Evolutionary conservation across 30 jellyfish, hydroid and myxozoan genomes (phyloP).

Genomic region (Chironex yamaguchii): DNA sequence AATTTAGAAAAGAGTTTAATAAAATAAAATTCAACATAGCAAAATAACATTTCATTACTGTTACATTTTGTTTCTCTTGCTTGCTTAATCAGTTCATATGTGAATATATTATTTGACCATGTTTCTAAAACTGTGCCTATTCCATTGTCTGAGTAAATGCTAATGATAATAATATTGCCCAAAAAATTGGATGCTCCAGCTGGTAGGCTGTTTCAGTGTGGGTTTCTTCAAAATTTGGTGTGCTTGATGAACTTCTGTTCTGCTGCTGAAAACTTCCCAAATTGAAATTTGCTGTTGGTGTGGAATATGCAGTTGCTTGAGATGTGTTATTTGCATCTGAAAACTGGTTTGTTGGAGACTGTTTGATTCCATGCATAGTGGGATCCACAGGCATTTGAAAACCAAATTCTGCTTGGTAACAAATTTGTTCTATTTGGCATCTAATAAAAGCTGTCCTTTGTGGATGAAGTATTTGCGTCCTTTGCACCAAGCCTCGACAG

Average conservation of each 20-base stretch:
- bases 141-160: conserved; percentile 6
- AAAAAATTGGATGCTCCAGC: neutral
- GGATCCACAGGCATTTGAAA: no score
- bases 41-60: no score
- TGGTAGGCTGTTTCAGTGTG: conserved; percentile 11
- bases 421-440: conserved; percentile 33
- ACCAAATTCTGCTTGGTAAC: conserved; percentile 24
- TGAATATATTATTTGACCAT: no score
- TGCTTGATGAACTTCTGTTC: conserved; percentile 41
- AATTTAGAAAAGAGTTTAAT: no score
- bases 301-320: conserved; percentile 18
- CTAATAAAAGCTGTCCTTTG: conserved; percentile 19
- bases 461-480: conserved; percentile 13
- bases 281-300: conserved; percentile 21
- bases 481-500: no score
- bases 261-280: conserved; percentile 33
- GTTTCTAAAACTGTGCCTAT: no score
- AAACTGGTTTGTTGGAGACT: conserved; percentile 13
- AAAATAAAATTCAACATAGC: no score
- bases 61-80: no score
- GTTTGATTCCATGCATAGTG: no score
- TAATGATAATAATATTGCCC: conserved; percentile 12
- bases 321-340: neutral
- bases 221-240: conserved; percentile 20
- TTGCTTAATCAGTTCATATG: no score